Base-by-base conservation (phyloP, 2,888 invertebrate species). In the Mimachlamys varia region DNA sequence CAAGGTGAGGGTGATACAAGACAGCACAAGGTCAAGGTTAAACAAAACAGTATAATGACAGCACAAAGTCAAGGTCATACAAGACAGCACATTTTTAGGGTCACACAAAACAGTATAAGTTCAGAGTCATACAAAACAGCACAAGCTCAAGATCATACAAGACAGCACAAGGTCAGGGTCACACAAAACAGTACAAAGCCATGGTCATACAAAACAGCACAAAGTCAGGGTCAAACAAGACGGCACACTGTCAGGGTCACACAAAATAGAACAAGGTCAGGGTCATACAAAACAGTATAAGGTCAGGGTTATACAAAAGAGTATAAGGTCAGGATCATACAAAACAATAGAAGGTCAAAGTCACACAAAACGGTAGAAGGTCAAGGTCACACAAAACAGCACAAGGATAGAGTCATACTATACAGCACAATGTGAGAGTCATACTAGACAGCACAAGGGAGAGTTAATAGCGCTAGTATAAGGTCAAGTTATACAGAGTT, bases 251-350 rank as follows among this genome's bases (percentile, higher is more conserved):
- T 44, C 22, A 62, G 62, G 22, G 22, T 62, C 10, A 22, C n/a
- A 22, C 62, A 62, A 22, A 22, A 62, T 7, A 22, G 62, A n/a
- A n/a, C 62, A 62, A 62, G 62, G 62, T 62, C 62, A 62, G 22
- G 22, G 62, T 22, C n/a, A 62, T 44, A 53, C 53, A 53, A 53
- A 19, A 53, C 53, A 17, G 53, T n/a, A 44, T 3, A 44, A 44
- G 44, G 44, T 44, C 44, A 44, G 44, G 44, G 98, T 99, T 92
- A 97, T 99, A 10, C 93, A 96, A 89, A 94, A 95, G 93, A 95
- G 95, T n/a, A 90, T 92, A 95, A 87, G 95, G 96, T 96, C 89
- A 92, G 88, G 5, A 37, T 13, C n/a, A 58, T 12, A 62, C n/a
- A 62, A n/a, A 62, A 62, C 22, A 62, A 62, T n/a, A 22, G 0